Base-by-base conservation (phyloP, 1,140 invertebrate genomes). In the Dreissena polymorpha region DNA sequence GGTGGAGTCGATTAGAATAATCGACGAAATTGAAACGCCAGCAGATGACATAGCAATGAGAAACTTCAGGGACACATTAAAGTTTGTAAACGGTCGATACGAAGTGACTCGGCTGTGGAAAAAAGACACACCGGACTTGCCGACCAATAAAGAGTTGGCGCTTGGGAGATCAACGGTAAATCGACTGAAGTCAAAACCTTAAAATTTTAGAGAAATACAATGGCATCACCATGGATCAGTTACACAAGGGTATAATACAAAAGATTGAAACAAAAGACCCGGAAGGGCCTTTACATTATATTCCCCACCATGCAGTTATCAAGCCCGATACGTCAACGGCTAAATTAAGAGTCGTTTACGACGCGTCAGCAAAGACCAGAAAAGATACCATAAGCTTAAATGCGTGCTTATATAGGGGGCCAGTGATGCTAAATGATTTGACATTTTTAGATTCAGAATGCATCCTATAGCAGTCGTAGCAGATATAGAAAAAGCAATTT, bases 321-420 rank as follows among this genome's bases (percentile, higher is more conserved):
- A 70, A 27, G 23, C 68, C 68, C 16, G 55, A 75, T 6, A 75
- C 60, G 29, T 14, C 73, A 63, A 75, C 76, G 18, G 69, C 76
- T 55, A 79, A 69, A 50, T 18, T 79, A 53, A 12, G 76, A 14
- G 53, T 83, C 27, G 71, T 83, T 29, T 75, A 83, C 21, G 81
- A 83, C 21, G 81, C 81, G 27, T 83, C 81, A 2, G 81, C 81
- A 57, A 75, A 69, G 65, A 50, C 55, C 14, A 83, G 21, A 53
- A 21, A 21, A 60, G 55, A 14, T 10, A 68, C n/a, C 23, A 75
- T 60, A 27, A 76, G 73, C 18, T 25, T 79, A 29, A 70, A 79
- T 49, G 72, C 75, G 18, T 83, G 81, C 63, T n/a, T 75, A n/a
- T 69, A 70, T 67, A 18, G 71, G 67, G 80, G 80, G 16, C 80